Conservation (phyloP, 2,113 vertebrate species). For the Sinosuthora webbiana region DNA sequence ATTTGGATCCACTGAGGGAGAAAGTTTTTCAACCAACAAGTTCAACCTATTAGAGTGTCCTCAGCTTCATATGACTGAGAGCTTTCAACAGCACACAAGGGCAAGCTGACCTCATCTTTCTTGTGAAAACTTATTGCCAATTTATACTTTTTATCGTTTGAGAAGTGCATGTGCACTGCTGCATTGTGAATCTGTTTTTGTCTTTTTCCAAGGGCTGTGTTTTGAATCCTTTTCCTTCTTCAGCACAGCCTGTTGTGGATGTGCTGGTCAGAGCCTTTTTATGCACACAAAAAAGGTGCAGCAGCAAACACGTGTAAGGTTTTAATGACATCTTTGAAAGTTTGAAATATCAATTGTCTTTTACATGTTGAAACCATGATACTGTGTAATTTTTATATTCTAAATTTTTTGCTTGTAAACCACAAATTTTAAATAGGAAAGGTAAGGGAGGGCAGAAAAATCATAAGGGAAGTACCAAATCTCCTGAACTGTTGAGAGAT, state of each 20-base stretch:
- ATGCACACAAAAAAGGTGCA: neutral
- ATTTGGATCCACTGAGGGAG: neutral
- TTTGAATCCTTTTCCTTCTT: neutral
- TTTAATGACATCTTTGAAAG: neutral
- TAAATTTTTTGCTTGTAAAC: neutral
- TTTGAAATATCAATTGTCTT: neutral
- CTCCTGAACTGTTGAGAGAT: neutral
- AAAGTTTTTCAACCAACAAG: neutral
- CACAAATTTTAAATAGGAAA: neutral
- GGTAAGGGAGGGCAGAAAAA: neutral
- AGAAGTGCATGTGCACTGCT: neutral
- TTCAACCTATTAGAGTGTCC: neutral
- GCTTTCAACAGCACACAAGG: neutral
- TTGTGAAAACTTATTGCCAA: neutral
- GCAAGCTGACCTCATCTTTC: constrained; percentile 2
- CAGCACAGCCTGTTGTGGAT: neutral
- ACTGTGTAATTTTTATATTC: neutral
- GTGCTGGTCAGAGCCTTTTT: neutral
- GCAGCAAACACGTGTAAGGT: neutral
- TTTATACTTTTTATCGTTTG: neutral
- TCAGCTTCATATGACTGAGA: neutral
- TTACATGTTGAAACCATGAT: neutral
- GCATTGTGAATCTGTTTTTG: neutral
- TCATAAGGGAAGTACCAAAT: neutral
- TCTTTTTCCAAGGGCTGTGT: neutral